Evolutionary conservation across 2,888 invertebrate genomes (phyloP).

Genomic region (Perizoma affinitatum): DNA sequence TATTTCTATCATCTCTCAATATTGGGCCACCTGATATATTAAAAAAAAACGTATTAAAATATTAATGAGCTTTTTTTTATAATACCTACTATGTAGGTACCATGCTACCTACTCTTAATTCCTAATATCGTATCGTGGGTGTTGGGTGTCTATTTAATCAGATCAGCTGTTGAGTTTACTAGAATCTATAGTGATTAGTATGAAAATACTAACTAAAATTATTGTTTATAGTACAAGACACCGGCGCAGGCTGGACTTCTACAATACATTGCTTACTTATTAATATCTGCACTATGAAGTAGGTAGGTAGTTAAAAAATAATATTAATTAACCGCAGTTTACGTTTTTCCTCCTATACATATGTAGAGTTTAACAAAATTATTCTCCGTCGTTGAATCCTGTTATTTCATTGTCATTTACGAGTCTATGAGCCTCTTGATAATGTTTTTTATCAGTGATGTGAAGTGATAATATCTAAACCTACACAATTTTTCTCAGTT

Average conservation of each 20-base stretch:
- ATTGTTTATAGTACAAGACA: too few species aligned
- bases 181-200: too few species aligned
- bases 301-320: not conserved
- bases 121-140: too few species aligned
- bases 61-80: too few species aligned
- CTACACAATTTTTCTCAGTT: conserved; percentile 47
- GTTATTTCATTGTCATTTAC: conserved; percentile 16
- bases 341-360: conserved; percentile 48
- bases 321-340: conserved; percentile 34
- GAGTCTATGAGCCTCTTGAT: conserved; percentile 31
- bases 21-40: not conserved
- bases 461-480: conserved; percentile 49
- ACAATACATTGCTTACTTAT: not conserved
- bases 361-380: conserved; percentile 41
- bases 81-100: too few species aligned
- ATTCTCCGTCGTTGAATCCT: conserved; percentile 6
- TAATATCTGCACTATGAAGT: too few species aligned
- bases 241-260: not conserved
- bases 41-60: too few species aligned
- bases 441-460: conserved; percentile 49
- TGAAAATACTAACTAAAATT: too few species aligned
- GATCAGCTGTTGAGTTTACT: too few species aligned
- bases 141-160: too few species aligned
- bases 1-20: not conserved
- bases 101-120: too few species aligned